Percentiles rank a stretch among this genome's conserved stretches.
Evolutionary conservation across 2,888 invertebrate species (phyloP).

Genomic region (Drosophila meridionalis): DNA sequence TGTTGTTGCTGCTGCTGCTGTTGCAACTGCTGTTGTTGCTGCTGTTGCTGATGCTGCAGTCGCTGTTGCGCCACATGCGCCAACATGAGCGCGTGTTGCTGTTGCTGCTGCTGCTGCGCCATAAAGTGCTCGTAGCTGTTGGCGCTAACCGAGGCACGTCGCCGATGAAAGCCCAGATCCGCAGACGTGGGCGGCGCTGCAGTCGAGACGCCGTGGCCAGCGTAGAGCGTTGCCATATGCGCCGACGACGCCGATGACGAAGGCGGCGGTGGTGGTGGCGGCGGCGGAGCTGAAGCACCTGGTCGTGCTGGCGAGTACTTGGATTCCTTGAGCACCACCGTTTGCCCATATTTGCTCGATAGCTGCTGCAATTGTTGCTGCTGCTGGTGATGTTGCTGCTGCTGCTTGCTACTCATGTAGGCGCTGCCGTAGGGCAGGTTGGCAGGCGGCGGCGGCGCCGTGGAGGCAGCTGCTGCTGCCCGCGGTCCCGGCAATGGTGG

Average conservation of each 20-base stretch:
- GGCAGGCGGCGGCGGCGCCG: slow-evolving; percentile 70
- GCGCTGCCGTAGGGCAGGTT: slow-evolving; percentile 70
- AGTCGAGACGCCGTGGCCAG: slow-evolving; percentile 38
- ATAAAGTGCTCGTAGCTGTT: slow-evolving; percentile 80
- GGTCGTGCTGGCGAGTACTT: slow-evolving; percentile 60
- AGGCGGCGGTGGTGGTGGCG: slow-evolving; percentile 56
- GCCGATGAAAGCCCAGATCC: slow-evolving; percentile 76
- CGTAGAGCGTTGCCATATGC: slow-evolving; percentile 65
- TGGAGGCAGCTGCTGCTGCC: slow-evolving; percentile 64
- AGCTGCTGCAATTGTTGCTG: slow-evolving; percentile 34
- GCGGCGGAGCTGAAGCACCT: slow-evolving; percentile 52
- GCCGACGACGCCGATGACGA: slow-evolving; percentile 40
- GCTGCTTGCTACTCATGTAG: slow-evolving; percentile 56
- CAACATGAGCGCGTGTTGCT: slow-evolving; percentile 68
- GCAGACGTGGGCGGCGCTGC: slow-evolving; percentile 55
- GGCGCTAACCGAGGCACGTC: slow-evolving; percentile 80
- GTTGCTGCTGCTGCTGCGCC: slow-evolving; percentile 79
- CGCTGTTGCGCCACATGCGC: slow-evolving; percentile 71
- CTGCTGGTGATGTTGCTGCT: slow-evolving; percentile 32
- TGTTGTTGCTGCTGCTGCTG: slow-evolving; percentile 58
- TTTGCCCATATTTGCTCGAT: slow-evolving; percentile 54
- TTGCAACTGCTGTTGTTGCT: slow-evolving; percentile 73
- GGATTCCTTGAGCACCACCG: slow-evolving; percentile 53
- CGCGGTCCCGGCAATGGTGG: slow-evolving; percentile 75
- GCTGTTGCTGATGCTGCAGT: slow-evolving; percentile 66